Percentiles rank a stretch among this genome's conserved stretches.
phyloP scores from a whole-genome alignment of 2,113 vertebrate species.

The Oncorhynchus keta region DNA sequence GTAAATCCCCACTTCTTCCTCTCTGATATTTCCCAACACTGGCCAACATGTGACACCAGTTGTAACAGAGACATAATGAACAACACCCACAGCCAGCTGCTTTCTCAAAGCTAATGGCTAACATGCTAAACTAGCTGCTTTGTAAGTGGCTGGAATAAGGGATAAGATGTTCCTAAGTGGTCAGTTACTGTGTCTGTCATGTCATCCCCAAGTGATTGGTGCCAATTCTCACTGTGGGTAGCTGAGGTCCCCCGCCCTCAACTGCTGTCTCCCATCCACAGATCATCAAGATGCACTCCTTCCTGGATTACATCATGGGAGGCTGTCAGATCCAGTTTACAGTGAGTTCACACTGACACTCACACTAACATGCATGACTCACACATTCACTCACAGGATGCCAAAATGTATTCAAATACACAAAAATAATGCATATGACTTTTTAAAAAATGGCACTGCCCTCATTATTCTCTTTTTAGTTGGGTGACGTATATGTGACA shows the following conservation, averaged over 20 bases:
- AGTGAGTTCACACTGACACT: slow-evolving; percentile 73
- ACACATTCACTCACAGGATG: slow-evolving; percentile 3
- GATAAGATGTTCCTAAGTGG: not conserved
- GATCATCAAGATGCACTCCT: slow-evolving; percentile 99
- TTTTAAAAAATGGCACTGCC: not conserved
- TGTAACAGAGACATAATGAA: too few species aligned
- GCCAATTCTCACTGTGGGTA: not conserved
- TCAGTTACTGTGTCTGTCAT: not conserved
- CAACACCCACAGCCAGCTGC: not conserved
- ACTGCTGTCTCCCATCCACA: slow-evolving; percentile 50
- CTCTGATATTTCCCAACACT: not conserved
- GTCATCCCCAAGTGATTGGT: not conserved
- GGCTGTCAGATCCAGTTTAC: slow-evolving; percentile 99
- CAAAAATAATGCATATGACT: not conserved
- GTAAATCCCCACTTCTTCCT: too few species aligned
- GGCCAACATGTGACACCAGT: too few species aligned
- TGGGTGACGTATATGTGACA: too few species aligned
- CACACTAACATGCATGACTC: slow-evolving; percentile 23
- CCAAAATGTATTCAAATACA: too few species aligned
- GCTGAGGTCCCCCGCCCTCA: not conserved
- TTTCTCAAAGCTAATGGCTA: not conserved
- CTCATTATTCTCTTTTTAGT: too few species aligned
- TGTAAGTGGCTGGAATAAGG: slow-evolving; percentile 1
- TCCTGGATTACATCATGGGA: slow-evolving; percentile 99
- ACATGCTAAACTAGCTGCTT: not conserved